Conservation (phyloP, 2,113 vertebrate species). For the Leucopternis melanops region DNA sequence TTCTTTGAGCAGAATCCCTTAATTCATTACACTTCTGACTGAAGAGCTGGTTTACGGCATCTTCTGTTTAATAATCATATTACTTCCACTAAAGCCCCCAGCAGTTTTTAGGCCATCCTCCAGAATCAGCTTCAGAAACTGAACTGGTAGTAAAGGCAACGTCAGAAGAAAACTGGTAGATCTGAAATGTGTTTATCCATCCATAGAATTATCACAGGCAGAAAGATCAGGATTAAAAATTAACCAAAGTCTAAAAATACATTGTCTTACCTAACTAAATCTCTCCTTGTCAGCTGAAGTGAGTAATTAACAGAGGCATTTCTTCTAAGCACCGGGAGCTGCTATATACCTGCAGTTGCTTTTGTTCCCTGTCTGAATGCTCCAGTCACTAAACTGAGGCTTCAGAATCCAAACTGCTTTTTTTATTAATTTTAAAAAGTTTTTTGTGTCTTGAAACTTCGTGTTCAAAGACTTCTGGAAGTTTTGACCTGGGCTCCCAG, state of each 20-base stretch:
- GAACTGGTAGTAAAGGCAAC: not conserved
- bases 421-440: not conserved
- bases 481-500: not conserved
- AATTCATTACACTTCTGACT: not conserved
- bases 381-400: not conserved
- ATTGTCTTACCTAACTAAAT: not conserved
- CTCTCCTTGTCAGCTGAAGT: not conserved
- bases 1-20: not conserved
- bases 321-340: not conserved
- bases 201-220: slow-evolving; percentile 1
- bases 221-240: slow-evolving; percentile 47
- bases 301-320: not conserved
- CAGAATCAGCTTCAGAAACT: not conserved
- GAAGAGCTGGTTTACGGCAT: not conserved
- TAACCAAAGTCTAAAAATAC: slow-evolving; percentile 28
- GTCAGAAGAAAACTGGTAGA: not conserved
- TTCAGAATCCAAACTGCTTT: not conserved
- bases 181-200: slow-evolving; percentile 20
- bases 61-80: not conserved
- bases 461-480: not conserved
- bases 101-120: not conserved
- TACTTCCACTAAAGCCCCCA: not conserved
- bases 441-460: not conserved
- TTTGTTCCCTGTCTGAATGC: not conserved
- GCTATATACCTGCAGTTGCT: not conserved